These are phyloP conservation scores for Nipponacmea schrenckii DNA, from an alignment of 2,888 invertebrate species.

Conservation along the genomic window DNA sequence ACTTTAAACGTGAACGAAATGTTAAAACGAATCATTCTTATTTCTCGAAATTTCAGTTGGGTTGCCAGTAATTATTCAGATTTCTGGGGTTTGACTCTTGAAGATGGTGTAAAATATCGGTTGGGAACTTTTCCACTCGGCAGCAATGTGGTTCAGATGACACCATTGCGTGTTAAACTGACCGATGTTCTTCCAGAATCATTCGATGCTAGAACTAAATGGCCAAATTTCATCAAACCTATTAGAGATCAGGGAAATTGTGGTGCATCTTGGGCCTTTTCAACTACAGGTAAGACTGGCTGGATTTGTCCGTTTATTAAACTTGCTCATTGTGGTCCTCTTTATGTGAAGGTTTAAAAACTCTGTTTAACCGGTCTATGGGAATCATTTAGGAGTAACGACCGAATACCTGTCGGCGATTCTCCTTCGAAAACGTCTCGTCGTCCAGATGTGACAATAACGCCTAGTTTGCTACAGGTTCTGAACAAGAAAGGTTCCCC, in stretches of 20 bases:
- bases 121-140: constrained; percentile 77
- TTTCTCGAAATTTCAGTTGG: constrained; percentile 75
- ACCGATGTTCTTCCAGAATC: constrained; percentile 70
- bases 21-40: too few species aligned
- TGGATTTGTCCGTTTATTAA: too few species aligned
- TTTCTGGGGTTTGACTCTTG: constrained; percentile 85
- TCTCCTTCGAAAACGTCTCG: too few species aligned
- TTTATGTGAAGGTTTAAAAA: too few species aligned
- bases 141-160: constrained; percentile 64
- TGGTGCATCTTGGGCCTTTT: constrained; percentile 93
- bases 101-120: constrained; percentile 81
- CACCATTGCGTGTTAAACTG: constrained; percentile 47
- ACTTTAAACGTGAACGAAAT: too few species aligned
- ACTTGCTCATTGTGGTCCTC: too few species aligned
- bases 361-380: too few species aligned
- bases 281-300: constrained; percentile 74
- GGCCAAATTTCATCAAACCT: constrained; percentile 80
- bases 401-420: too few species aligned
- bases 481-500: too few species aligned
- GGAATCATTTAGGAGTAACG: too few species aligned
- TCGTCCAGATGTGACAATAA: too few species aligned
- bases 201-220: constrained; percentile 82
- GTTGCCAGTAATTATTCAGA: constrained; percentile 81
- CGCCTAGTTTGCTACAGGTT: too few species aligned
- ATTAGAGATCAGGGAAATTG: constrained; percentile 77